Conservation (phyloP, 92 coral and sea anemone species). For the Phenganax stokvisi region DNA sequence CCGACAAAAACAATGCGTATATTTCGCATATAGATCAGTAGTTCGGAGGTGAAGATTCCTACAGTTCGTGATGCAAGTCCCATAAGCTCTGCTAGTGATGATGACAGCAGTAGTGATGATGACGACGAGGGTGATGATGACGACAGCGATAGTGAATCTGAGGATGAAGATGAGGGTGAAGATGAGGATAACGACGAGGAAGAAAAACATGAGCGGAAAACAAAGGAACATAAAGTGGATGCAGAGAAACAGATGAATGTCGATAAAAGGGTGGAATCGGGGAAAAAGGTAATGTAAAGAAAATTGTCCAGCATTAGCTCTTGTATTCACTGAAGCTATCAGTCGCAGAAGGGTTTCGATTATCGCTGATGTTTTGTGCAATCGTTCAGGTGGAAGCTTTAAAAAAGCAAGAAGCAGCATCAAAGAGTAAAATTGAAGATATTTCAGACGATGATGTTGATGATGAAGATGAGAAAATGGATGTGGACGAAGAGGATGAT, state of each 20-base stretch:
- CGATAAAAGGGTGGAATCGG: conserved; percentile 8
- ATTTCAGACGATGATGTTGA: conserved; percentile 25
- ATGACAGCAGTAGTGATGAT: conserved; percentile 41
- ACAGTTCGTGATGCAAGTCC: conserved; percentile 41
- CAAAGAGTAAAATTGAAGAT: conserved; percentile 27
- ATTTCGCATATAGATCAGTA: conserved; percentile 29
- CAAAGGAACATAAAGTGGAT: conserved; percentile 44
- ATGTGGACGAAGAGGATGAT: conserved; percentile 42
- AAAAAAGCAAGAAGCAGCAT: neutral
- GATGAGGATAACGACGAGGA: conserved; percentile 36
- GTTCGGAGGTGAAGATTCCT: conserved; percentile 30
- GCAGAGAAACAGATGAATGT: conserved; percentile 19
- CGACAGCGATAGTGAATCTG: conserved; percentile 37
- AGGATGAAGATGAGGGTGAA: conserved; percentile 29
- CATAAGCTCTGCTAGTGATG: conserved; percentile 35
- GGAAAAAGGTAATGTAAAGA: neutral
- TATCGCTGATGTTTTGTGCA: too few relatives aligned
- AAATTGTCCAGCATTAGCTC: too few relatives aligned
- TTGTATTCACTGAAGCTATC: too few relatives aligned
- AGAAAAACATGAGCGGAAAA: conserved; percentile 31
- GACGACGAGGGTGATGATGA: conserved; percentile 15
- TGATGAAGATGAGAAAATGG: conserved; percentile 24
- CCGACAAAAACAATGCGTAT: too few relatives aligned
- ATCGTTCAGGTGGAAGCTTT: neutral
- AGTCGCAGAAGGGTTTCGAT: too few relatives aligned